phyloP scores from a whole-genome alignment of 2,113 vertebrate genomes.

The Progne subis region DNA sequence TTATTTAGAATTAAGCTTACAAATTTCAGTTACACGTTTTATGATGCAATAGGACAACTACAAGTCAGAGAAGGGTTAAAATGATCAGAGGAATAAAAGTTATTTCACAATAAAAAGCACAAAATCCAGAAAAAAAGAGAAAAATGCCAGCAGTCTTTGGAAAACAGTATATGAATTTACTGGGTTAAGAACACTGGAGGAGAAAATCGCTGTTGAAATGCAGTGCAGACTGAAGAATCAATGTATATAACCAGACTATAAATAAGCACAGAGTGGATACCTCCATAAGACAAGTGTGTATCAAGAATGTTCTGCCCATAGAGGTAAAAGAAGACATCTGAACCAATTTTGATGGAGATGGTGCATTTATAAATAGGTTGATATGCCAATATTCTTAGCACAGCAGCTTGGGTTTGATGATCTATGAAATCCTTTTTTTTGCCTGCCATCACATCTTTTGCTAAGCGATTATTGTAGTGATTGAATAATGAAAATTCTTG shows the following conservation, averaged over 20 bases:
- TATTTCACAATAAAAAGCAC: not conserved
- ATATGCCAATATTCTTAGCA: not conserved
- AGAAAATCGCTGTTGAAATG: not conserved
- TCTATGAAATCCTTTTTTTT: not conserved
- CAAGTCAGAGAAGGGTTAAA: not conserved
- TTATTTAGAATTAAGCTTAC: not conserved
- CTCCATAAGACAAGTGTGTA: not conserved
- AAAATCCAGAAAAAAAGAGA: not conserved
- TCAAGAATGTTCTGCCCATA: not conserved
- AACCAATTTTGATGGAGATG: not conserved
- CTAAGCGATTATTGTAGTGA: not conserved
- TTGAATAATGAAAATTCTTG: not conserved
- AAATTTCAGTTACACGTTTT: not conserved
- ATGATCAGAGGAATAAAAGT: not conserved
- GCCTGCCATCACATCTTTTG: not conserved
- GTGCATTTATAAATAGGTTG: not conserved
- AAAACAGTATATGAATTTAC: not conserved
- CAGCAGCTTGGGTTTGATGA: not conserved
- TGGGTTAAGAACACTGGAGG: not conserved
- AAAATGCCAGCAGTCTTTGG: not conserved
- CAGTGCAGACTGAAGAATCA: not conserved
- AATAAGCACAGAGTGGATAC: not conserved
- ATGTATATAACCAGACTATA: not conserved
- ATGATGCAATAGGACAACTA: not conserved
- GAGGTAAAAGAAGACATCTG: not conserved